Evolutionary conservation across 2,797 vertebrate species (phyloP).

Genomic region (Galagoides demidoff): DNA sequence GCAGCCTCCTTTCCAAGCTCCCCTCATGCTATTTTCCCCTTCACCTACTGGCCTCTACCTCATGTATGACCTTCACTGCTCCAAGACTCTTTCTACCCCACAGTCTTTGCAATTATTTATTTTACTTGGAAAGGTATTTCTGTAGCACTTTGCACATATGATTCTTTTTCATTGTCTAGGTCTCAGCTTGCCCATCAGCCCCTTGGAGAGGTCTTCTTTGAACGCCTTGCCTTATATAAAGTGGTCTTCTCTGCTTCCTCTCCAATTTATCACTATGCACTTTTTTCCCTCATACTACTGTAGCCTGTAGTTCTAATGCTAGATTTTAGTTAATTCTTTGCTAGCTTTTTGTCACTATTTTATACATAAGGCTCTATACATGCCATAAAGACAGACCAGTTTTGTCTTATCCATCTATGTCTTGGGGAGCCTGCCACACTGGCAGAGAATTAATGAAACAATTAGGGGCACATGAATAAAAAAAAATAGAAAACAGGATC

Average conservation of each 20-base stretch:
- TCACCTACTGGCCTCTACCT: not conserved
- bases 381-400: not conserved
- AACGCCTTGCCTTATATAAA: not conserved
- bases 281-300: not conserved
- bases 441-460: not conserved
- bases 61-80: not conserved
- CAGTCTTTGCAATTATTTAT: not conserved
- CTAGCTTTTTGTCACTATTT: not conserved
- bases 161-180: not conserved
- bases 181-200: not conserved
- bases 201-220: not conserved
- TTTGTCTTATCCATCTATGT: not conserved
- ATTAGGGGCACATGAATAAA: not conserved
- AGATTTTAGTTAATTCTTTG: not conserved
- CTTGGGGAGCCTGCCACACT: not conserved
- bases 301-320: not conserved
- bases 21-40: not conserved
- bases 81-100: not conserved
- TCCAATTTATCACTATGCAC: not conserved
- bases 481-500: not conserved
- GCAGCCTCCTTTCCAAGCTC: not conserved
- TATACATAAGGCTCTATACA: not conserved
- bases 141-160: not conserved
- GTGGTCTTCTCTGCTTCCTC: not conserved
- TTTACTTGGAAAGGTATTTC: not conserved